These are phyloP conservation scores for Leptocoma aspasia DNA, from an alignment of 2,113 vertebrate species.

Conservation along the genomic window DNA sequence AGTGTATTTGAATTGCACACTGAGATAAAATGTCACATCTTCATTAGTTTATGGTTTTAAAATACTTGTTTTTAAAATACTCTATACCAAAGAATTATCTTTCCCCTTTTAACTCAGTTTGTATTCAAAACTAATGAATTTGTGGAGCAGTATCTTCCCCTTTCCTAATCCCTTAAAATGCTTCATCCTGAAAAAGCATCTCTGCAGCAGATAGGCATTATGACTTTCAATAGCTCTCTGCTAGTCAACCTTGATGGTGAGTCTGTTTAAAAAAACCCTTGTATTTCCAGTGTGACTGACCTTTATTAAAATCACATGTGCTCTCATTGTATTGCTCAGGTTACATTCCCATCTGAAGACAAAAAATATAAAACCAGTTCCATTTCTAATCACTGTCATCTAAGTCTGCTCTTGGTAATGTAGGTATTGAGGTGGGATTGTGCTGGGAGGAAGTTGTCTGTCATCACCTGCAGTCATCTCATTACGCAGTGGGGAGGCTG, in stretches of 20 bases:
- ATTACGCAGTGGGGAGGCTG: neutral
- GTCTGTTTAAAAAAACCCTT: neutral
- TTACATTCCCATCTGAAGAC: slow-evolving; percentile 7
- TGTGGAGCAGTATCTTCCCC: neutral
- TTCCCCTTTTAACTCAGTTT: neutral
- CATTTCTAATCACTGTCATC: neutral
- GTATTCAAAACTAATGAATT: neutral
- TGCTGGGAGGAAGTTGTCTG: neutral
- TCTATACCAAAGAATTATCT: neutral
- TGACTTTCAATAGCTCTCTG: neutral
- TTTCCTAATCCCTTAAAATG: neutral
- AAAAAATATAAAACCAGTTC: neutral
- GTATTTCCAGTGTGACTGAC: neutral
- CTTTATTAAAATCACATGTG: neutral
- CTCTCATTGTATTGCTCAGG: neutral
- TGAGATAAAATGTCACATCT: neutral
- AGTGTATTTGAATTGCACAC: neutral
- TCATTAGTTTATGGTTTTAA: neutral
- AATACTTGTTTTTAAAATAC: neutral
- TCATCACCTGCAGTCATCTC: neutral
- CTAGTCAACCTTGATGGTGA: neutral
- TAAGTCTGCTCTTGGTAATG: neutral
- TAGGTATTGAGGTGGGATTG: neutral
- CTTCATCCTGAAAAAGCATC: neutral
- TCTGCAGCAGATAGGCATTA: neutral